Percentiles rank a stretch among this genome's conserved stretches.
phyloP scores from a whole-genome alignment of 1,140 invertebrate species.

The Drosophila ananassae region DNA sequence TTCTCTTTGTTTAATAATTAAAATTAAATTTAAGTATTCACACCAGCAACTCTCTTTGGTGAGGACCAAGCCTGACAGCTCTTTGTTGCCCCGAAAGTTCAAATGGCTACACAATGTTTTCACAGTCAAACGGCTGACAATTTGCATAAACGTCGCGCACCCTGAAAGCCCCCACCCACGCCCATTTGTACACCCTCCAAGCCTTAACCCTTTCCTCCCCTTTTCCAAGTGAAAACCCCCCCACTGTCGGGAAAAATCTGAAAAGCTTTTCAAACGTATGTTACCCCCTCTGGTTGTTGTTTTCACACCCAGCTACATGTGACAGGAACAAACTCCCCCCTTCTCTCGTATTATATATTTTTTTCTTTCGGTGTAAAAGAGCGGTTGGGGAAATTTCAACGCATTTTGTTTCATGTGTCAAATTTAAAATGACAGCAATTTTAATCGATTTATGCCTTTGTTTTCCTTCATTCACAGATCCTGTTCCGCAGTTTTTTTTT shows the following conservation, averaged over 20 bases:
- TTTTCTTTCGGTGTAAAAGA: constrained; percentile 4
- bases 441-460: constrained; percentile 77
- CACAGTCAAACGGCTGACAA: constrained; percentile 68
- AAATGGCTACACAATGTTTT: constrained; percentile 69
- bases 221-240: too few species aligned
- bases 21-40: constrained; percentile 12
- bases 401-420: constrained; percentile 74
- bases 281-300: constrained; percentile 42
- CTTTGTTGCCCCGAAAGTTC: constrained; percentile 36
- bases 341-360: constrained; percentile 3
- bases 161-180: constrained; percentile 1
- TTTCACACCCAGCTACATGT: constrained; percentile 66
- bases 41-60: neutral
- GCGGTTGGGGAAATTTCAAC: constrained; percentile 20
- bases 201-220: constrained; percentile 21
- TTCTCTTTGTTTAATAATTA: neutral
- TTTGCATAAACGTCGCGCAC: constrained; percentile 66
- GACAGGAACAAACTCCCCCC: constrained; percentile 55
- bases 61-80: neutral
- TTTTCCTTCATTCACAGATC: constrained; percentile 53
- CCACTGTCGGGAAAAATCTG: constrained; percentile 35
- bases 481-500: constrained; percentile 13
- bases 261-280: constrained; percentile 62
- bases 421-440: constrained; percentile 81
- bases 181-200: neutral